phyloP scores from a whole-genome alignment of 2,797 vertebrate species.

The Helostoma temminkii region DNA sequence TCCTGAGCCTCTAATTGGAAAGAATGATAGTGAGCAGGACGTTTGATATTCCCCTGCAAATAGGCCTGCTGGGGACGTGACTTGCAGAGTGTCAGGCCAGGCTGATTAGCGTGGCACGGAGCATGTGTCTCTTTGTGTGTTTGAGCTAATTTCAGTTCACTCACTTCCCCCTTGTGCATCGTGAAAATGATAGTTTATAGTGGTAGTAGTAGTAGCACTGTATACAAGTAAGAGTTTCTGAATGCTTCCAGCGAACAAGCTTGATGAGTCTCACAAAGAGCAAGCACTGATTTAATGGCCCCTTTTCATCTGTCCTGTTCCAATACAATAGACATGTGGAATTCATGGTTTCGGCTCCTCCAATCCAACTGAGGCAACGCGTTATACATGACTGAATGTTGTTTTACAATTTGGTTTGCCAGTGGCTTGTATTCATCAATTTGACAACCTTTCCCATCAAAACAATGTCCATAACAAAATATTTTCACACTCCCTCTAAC shows the following conservation, averaged over 20 bases:
- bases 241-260: background rate
- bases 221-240: constrained; percentile 8
- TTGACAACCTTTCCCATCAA: too few relatives aligned
- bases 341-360: too few relatives aligned
- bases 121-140: constrained; percentile 13
- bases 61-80: constrained; percentile 39
- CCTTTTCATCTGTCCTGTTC: background rate
- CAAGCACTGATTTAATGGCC: background rate
- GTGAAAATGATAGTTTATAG: constrained; percentile 15
- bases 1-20: constrained; percentile 64
- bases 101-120: constrained; percentile 44
- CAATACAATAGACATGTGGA: too few relatives aligned
- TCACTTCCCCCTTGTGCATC: constrained; percentile 2
- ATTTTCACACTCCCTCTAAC: too few relatives aligned
- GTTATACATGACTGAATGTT: too few relatives aligned
- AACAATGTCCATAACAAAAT: too few relatives aligned
- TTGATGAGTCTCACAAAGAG: constrained; percentile 1
- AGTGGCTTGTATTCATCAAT: too few relatives aligned
- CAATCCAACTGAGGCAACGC: too few relatives aligned
- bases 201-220: too few relatives aligned
- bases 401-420: too few relatives aligned
- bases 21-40: constrained; percentile 54
- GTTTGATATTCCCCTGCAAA: constrained; percentile 62
- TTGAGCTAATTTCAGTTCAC: constrained; percentile 23
- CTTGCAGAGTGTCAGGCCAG: constrained; percentile 26